A percentile compares a stretch with the other conserved stretches of the same genome.
Evolutionary conservation across 2,113 vertebrate species (phyloP).

Genomic region (Oxyura jamaicensis): DNA sequence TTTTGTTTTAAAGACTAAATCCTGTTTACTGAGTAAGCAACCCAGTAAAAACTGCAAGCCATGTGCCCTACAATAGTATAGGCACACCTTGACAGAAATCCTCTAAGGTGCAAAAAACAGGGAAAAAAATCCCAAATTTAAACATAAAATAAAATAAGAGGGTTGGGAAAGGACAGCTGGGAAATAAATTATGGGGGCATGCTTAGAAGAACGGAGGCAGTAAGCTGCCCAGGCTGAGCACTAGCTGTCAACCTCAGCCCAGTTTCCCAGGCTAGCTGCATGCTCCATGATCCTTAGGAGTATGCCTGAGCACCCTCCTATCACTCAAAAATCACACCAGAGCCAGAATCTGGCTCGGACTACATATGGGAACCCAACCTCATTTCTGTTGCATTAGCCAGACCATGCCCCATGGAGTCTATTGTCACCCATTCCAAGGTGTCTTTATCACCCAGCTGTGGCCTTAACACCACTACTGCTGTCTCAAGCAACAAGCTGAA

Average conservation of each 20-base stretch:
- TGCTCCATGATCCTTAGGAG: background rate
- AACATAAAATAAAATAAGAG: background rate
- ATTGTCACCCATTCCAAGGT: background rate
- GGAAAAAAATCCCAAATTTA: background rate
- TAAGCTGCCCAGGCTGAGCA: background rate
- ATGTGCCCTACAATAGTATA: background rate
- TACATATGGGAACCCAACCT: background rate
- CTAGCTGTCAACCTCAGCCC: background rate
- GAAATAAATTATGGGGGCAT: background rate
- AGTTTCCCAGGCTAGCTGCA: background rate
- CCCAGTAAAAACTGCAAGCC: background rate
- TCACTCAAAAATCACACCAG: background rate
- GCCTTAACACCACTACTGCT: background rate
- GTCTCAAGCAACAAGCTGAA: background rate
- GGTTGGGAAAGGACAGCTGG: background rate
- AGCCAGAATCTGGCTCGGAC: background rate
- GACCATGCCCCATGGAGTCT: accelerated
- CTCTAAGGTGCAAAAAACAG: background rate
- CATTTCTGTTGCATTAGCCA: background rate
- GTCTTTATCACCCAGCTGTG: background rate
- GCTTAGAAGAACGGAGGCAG: background rate
- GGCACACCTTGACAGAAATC: background rate
- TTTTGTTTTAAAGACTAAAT: background rate
- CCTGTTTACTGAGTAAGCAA: background rate
- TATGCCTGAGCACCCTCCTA: background rate